Evolutionary conservation across 1,140 invertebrate species (phyloP).

Genomic region (Melanaphis sacchari): DNA sequence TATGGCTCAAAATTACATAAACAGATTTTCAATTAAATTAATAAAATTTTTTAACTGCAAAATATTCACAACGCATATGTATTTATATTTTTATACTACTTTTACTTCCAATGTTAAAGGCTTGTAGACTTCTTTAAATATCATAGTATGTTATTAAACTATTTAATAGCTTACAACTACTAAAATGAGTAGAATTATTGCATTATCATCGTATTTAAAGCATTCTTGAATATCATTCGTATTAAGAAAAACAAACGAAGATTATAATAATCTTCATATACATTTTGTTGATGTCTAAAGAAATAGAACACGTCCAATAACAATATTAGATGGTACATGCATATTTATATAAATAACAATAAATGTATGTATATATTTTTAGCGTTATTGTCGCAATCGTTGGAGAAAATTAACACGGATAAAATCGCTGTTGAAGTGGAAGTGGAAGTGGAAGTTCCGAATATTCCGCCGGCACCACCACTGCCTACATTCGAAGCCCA

Average conservation of each 20-base stretch:
- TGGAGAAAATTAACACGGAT: constrained; percentile 66
- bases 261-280: background rate
- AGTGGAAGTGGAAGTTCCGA: constrained; percentile 35
- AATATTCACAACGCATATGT: background rate
- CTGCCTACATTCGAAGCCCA: constrained; percentile 67
- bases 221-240: background rate
- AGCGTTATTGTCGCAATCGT: constrained; percentile 64
- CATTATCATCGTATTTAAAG: background rate
- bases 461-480: constrained; percentile 59
- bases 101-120: background rate
- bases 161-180: background rate
- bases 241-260: background rate
- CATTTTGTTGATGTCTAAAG: background rate
- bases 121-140: background rate
- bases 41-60: background rate
- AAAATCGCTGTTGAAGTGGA: constrained; percentile 38
- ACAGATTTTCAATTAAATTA: background rate
- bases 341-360: background rate
- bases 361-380: background rate
- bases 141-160: background rate
- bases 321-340: background rate
- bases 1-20: background rate
- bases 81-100: background rate
- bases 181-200: background rate
- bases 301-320: background rate